Evolutionary conservation across 1,140 invertebrate species (phyloP), one percentile per base, ranked within the genome.

Genomic region (Zaprionus capensis): DNA sequence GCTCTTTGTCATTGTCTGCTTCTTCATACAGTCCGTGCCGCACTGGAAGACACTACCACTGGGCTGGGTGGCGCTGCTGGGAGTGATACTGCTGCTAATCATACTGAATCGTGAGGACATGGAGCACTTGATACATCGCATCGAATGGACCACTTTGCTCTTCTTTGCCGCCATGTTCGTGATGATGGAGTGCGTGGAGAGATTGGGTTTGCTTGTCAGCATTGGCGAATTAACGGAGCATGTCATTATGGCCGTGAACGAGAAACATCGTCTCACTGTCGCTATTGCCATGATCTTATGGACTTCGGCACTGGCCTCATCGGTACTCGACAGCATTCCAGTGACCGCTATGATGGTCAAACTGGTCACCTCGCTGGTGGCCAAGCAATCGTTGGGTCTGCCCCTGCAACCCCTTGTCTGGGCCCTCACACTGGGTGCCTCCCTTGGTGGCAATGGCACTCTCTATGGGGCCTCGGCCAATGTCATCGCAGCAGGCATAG

Each of bases 291-390:
- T 97, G 20, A 94, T 97, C 64, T 85, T 97, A 0, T 97, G 96
- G 96, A 91, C 97, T 2, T 97, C 96, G 0, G 96, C 96, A 0
- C 41, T 96, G n/a, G 96, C 95, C 0, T 97, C 96, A 2, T 95
- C 96, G 6, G 95, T 97, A 70, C 95, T 97, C n/a, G 97, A 97
- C 80, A 97, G 97, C 84, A 96, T 97, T 64, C 96, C 97, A 0
- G 94, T 97, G 24, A 96, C 96, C 0, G 97, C 96, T 0, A 97
- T 97, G 94, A 97, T 97, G 96, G 94, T 97, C 17, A 94, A 95
- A 64, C 95, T 97, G 49, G 94, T 96, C 0, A 94, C 94, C 0
- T 94, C 94, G 64, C 79, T 97, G 26, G 94, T 95, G 1, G 93
- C 95, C 24, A 95, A 96, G 80, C 76, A 90, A 2, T 94, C 94